Conservation (phyloP, 2,888 invertebrate genomes). For the Agrypnus murinus region DNA sequence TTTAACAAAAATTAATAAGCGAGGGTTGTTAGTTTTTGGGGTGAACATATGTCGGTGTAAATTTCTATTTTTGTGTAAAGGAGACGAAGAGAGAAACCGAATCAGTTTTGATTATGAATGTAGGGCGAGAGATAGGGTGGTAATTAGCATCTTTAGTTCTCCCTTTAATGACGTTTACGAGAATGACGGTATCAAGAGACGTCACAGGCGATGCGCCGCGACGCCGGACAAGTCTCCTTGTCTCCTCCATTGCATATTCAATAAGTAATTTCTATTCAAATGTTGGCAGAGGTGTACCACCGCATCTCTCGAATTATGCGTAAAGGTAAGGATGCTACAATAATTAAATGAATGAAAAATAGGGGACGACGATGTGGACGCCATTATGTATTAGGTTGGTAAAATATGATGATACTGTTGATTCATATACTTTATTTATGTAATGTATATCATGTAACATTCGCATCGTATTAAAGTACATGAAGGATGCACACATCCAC, state of each 20-base stretch:
- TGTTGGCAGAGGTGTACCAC: conserved; percentile 52
- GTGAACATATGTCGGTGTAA: not conserved
- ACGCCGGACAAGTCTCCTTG: conserved; percentile 59
- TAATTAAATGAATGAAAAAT: not conserved
- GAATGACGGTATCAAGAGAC: conserved; percentile 49
- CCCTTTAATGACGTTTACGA: conserved; percentile 51
- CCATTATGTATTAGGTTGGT: conserved; percentile 10
- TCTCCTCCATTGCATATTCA: conserved; percentile 59
- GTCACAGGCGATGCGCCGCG: conserved; percentile 50
- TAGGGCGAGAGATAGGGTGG: conserved; percentile 35
- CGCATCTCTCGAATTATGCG: conserved; percentile 31
- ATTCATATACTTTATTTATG: conserved; percentile 30
- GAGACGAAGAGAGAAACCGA: conserved; percentile 13
- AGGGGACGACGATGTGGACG: not conserved
- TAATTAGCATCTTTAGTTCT: conserved; percentile 50
- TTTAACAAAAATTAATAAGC: too few relatives aligned
- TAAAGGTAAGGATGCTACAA: conserved; percentile 7
- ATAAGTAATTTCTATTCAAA: conserved; percentile 67
- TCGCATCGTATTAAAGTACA: conserved; percentile 45
- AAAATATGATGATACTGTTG: conserved; percentile 25
- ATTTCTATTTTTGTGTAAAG: conserved; percentile 12
- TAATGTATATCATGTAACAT: conserved; percentile 40
- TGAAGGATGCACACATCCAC: conserved; percentile 55
- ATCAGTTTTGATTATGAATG: conserved; percentile 45
- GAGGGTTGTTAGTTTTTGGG: too few relatives aligned